Evolutionary conservation across 2,113 vertebrate genomes (phyloP), one percentile per base, ranked within the genome.

Genomic region (Trachemys scripta): DNA sequence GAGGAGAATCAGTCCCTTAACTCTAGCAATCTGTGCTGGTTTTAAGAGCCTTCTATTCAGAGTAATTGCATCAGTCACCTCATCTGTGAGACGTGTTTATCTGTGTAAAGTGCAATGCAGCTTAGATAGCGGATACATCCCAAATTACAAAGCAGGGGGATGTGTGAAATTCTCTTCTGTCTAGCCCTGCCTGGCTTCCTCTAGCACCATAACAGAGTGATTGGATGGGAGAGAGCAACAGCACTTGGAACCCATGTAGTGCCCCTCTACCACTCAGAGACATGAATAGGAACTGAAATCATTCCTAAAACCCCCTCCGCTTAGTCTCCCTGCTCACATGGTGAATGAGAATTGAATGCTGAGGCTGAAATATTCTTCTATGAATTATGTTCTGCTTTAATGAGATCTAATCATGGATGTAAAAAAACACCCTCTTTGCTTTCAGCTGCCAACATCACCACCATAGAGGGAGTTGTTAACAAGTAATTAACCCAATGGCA

Each of bases 231-330:
- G 2, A 3, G n/a, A 38, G 8, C n/a, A 22, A 22, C 1, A 47
- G 12, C 25, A 27, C 72, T 78, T 78, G 42, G 72, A 79, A 29
- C 38, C 80, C 54, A 83, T 20, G 29, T 80, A 45, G 10, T 42
- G 25, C 0, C 0, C 31, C 29, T 53, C 89, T 47, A 24, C 5
- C 17, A 4, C 65, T 1, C 0, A 0, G 79, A 20, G n/a, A n/a
- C 20, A 38, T 76, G 31, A 90, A 56, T 3, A 12, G 47, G 50
- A 94, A 35, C 3, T 19, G 50, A 92, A 82, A 35, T 57, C 50
- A 69, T n/a, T 24, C 29, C 57, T 85, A 42, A 12, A 31, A 69
- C 0, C 2, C 9, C 81, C 84, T 88, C 75, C 69, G 13, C 31
- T 90, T 38, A 19, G 6, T 75, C 3, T 57, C 80, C 3, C 4